These are phyloP conservation scores for Enhydra lutris DNA, from an alignment of 2,113 vertebrate genomes.

Conservation along the genomic window DNA sequence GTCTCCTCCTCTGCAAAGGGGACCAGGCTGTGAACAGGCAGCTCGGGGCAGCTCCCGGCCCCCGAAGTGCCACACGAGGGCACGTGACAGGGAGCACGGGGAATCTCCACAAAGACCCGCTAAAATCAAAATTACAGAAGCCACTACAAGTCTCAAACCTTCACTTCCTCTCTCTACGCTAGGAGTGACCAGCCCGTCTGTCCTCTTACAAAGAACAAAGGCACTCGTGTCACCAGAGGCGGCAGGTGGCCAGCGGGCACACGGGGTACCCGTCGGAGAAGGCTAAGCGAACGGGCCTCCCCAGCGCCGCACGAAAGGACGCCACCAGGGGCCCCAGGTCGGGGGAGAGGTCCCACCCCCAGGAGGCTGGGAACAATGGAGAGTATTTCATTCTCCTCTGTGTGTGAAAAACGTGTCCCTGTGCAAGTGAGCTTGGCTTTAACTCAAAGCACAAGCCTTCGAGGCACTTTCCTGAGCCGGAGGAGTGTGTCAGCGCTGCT, in stretches of 20 bases:
- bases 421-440: not conserved
- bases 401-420: no score
- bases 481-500: no score
- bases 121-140: not conserved
- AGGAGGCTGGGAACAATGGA: no score
- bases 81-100: fast-evolving
- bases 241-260: no score
- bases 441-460: not conserved
- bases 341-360: not conserved
- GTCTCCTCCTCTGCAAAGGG: constrained; percentile 90
- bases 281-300: no score
- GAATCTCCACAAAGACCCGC: not conserved
- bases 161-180: not conserved
- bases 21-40: not conserved
- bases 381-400: not conserved
- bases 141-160: not conserved
- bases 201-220: not conserved
- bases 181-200: fast-evolving
- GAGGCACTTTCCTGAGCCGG: not conserved
- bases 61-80: fast-evolving
- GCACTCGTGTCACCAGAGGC: not conserved
- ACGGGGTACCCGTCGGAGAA: not conserved
- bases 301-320: not conserved
- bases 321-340: not conserved
- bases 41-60: not conserved